Percentiles rank a stretch among this genome's conserved stretches.
These are phyloP conservation scores for Malthinus seriepunctatus DNA, from an alignment of 2,888 invertebrate genomes.

Conservation along the genomic window DNA sequence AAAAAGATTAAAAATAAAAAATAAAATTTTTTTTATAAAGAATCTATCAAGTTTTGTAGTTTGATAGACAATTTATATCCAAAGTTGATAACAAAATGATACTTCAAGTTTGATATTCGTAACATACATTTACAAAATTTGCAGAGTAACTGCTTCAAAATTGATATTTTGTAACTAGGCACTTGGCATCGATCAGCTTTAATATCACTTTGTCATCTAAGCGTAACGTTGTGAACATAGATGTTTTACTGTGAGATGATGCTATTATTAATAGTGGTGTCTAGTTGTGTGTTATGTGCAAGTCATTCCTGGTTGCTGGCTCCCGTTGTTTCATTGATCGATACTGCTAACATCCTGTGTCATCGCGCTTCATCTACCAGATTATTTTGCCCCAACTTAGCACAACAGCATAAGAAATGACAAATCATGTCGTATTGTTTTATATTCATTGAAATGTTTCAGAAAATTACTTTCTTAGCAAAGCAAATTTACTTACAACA, in stretches of 20 bases:
- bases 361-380: conserved; percentile 43
- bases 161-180: conserved; percentile 16
- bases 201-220: conserved; percentile 44
- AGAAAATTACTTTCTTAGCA: neutral
- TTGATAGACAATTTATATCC: too few relatives aligned
- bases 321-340: conserved; percentile 53
- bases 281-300: conserved; percentile 52
- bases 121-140: conserved; percentile 5
- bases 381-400: conserved; percentile 25
- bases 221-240: conserved; percentile 49
- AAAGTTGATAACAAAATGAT: too few relatives aligned
- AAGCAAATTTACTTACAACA: too few relatives aligned
- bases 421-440: conserved; percentile 13
- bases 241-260: conserved; percentile 52
- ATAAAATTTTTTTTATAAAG: too few relatives aligned
- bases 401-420: conserved; percentile 22
- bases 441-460: neutral
- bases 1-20: too few relatives aligned
- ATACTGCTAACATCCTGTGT: conserved; percentile 52
- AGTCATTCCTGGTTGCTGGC: conserved; percentile 54
- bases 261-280: conserved; percentile 56
- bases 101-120: neutral
- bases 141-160: conserved; percentile 6
- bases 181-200: conserved; percentile 30
- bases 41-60: too few relatives aligned